Base-by-base conservation (phyloP, 2,888 invertebrate species). In the Congeria kusceri region DNA sequence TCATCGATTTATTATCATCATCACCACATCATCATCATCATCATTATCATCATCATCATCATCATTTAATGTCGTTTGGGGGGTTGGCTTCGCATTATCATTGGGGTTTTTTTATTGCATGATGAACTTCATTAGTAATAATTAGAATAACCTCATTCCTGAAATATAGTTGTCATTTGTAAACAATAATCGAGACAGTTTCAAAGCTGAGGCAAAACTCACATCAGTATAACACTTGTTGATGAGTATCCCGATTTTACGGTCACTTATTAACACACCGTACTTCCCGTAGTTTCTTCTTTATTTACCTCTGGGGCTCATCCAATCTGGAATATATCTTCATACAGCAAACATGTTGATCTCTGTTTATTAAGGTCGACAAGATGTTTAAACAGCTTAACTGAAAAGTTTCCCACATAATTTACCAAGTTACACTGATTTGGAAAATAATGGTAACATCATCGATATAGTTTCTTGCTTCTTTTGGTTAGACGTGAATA, bases 231-330 rank as follows among this genome's bases (percentile, higher is more conserved):
- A 53, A 67, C 67, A 74, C 4, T 13, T 3, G 25, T 20, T 25
- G 9, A 62, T 49, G 13, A 74, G 44, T 1, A 44, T 61, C 3
- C 18, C 5, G 2, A 74, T 28, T 15, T 13, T 27, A 3, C 27
- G 56, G 18, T 44, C 15, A 32, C 59, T 62, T 0, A 56, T 44
- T 1, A 74, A 39, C 18, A n/a, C 18, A 18, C 74, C 74, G 39
- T 39, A 18, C 5, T 28, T 62, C 2, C 67, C 74, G 27, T 74
- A 74, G 7, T 62, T 49, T 62, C 74, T 23, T 23, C 53, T 56
- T 32, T 67, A 25, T 18, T 23, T 57, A 20, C 74, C 74, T 0
- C 62, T 29, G 9, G 23, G 0, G 29, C 65, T 65, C 20, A 25
- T 29, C 72, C 72, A 72, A 9, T 20, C 53, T 53, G 53, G 20